Base-by-base conservation (phyloP, 2,113 vertebrate genomes). In the Paralichthys olivaceus region DNA sequence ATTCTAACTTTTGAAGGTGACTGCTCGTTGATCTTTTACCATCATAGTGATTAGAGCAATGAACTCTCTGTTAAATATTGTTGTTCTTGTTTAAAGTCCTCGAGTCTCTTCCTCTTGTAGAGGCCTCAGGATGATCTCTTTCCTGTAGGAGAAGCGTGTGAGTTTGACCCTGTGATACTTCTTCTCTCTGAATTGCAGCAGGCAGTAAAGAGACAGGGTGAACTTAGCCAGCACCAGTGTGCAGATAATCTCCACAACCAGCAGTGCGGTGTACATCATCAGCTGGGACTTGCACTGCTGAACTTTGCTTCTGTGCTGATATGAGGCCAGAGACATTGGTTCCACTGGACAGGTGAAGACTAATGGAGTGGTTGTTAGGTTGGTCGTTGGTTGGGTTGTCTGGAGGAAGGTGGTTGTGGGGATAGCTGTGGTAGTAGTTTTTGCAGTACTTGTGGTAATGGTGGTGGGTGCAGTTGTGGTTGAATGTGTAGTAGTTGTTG, bases 111-210 rank as follows among this genome's bases (percentile, higher is more conserved):
- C 79, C 55, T 93, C 78, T 15, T 0, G 20, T 1, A 92, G 13
- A 58, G 93, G 90, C 69, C 60, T 80, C 2, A 94, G 57, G 32
- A 79, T 89, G 34, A 94, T 64, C 7, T 94, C 92, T 73, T 86
- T 94, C 63, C 83, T 93, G 86, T 92, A 87, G 53, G 93, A 90
- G 58, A 94, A 94, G 17, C 8, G 87, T 0, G 91, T 94, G 22
- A 95, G 90, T 72, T 84, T 93, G 60, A 95, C 75, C 63, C 58
- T 65, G 28, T 81, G 59, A 54, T 79, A 49, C 17, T 81, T 32
- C 34, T 60, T 90, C 69, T 92, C 79, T 22, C 77, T 82, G 22
- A 9, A 1, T 55, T 90, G 72, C 2, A 91, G 80, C 76, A 93
- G 89, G 3, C 14, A 73, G 75, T 84, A 92, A 20, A 97, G 77